Evolutionary conservation across 2,113 vertebrate species (phyloP).

Genomic region (Pelecanus crispus): DNA sequence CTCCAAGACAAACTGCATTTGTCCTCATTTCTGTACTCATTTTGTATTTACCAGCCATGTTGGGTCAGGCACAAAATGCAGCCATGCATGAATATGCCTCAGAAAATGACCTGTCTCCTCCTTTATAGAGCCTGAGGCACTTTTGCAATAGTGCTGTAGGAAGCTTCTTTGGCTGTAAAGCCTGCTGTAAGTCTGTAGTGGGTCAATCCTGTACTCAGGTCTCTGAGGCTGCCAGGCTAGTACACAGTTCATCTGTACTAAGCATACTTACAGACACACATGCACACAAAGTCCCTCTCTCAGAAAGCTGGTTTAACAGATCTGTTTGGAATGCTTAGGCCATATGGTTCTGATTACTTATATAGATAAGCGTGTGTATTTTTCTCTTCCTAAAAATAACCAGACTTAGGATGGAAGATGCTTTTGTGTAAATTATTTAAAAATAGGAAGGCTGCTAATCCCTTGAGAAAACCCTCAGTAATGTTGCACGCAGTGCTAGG

Average conservation of each 20-base stretch:
- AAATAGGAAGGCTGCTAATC: conserved; percentile 34
- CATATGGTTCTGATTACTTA: conserved; percentile 61
- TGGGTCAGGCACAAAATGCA: background rate
- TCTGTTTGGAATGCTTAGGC: conserved; percentile 10
- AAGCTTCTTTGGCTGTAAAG: background rate
- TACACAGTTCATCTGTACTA: background rate
- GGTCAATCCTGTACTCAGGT: background rate
- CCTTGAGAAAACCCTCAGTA: background rate
- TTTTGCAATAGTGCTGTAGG: background rate
- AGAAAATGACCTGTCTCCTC: background rate
- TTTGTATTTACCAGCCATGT: background rate
- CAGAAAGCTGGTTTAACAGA: background rate
- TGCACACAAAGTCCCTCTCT: background rate
- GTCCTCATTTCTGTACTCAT: background rate
- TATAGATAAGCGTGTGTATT: conserved; percentile 23
- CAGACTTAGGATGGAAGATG: conserved; percentile 12
- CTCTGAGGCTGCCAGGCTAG: background rate
- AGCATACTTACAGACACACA: background rate
- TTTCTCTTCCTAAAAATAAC: conserved; percentile 36
- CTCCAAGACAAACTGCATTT: background rate
- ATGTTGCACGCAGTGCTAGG: accelerated
- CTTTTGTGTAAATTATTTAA: conserved; percentile 37
- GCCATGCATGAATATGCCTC: background rate
- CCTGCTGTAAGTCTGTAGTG: background rate
- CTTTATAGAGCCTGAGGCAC: background rate